Base-by-base conservation (phyloP, 1,140 invertebrate species). In the Sitobion miscanthi region DNA sequence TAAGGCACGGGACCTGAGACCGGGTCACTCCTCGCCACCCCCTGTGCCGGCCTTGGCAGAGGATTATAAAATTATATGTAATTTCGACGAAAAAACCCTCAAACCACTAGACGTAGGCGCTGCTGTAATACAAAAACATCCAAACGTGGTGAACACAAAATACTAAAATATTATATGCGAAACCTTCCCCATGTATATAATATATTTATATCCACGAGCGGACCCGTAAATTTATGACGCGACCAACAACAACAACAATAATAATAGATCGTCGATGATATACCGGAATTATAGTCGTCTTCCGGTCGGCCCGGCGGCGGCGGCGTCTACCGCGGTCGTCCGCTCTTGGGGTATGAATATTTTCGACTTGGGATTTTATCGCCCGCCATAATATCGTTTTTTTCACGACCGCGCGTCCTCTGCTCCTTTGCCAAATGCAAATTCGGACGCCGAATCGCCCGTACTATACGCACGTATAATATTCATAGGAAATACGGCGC, bases 301-400 rank as follows among this genome's bases (percentile, higher is more conserved):
- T 88, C 86, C 86, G 86, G 86, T 88, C 47, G 86, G 83, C 23
- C 7, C 47, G 86, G 30, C 86, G 45, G 7, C 83, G 14, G 17
- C 17, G 17, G 4, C 45, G 45, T 23, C 82, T 25, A 38, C 14
- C 11, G 25, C 17, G 38, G 85, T 87, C 3, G 42, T 45, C 30
- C 85, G 45, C 25, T 87, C 30, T 11, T 20, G 90, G 52, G 90
- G 30, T 82, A 91, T 91, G 90, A 91, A 91, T 91, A 91, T 91
- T 91, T 52, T 91, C 21, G 69, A 91, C n/a, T 91, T 9, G 38
- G 57, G 90, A 91, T 91, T 91, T 91, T 91, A 91, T 91, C 57
- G 90, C 30, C 14, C 38, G n/a, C 7, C 35, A n/a, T 49, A 8
- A 11, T 47, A 49, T 82, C 49, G 49, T 49, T 49, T 38, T 91